Evolutionary conservation across 2,888 invertebrate species (phyloP), one percentile per base, ranked within the genome.

Genomic region (Congeria kusceri): DNA sequence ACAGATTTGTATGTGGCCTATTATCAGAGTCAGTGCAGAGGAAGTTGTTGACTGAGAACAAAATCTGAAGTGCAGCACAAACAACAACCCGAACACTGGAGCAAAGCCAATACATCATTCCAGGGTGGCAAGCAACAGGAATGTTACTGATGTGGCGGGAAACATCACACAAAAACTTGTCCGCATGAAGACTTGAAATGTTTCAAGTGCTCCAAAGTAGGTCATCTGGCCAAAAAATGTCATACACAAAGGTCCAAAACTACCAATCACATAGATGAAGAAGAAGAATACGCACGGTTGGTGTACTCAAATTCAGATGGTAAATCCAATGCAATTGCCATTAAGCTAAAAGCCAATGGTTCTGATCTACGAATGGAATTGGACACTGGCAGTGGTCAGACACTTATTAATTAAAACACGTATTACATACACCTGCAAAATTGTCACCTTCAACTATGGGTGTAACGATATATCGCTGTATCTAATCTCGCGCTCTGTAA

Each of bases 1-100:
- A 77, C 28, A 25, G 71, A 28, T 56, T 78, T 18, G 78, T 78
- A 11, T 77, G 77, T 49, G 77, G 77, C 13, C 23, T 65, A 20
- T 0, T 25, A 28, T 56, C 53, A 23, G 71, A 77, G 20, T 39
- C 39, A 1, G 70, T 67, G 23, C 77, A 71, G 15, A 65, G 46
- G 59, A 77, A 77, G 32, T 44, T 75, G 20, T 32, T 68, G 29
- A 46, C 68, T 2, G 68, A 63, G 58, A 47, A 28, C 3, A 61
- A 25, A 1, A 3, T 62, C 63, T 15, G 25, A 68, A 1, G 29
- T 47, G 18, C 53, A 59, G 5, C 20, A n/a, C 1, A n/a, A 27
- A 27, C 23, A 28, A 7, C 28, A 23, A 15, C n/a, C 2, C 9
- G 25, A 32, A 13, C 59, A 1, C 0, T n/a, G 13, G 53, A 53